Base-by-base conservation (phyloP, 37 sponge, comb jelly and placozoan genomes). In the Spongilla lacustris region DNA sequence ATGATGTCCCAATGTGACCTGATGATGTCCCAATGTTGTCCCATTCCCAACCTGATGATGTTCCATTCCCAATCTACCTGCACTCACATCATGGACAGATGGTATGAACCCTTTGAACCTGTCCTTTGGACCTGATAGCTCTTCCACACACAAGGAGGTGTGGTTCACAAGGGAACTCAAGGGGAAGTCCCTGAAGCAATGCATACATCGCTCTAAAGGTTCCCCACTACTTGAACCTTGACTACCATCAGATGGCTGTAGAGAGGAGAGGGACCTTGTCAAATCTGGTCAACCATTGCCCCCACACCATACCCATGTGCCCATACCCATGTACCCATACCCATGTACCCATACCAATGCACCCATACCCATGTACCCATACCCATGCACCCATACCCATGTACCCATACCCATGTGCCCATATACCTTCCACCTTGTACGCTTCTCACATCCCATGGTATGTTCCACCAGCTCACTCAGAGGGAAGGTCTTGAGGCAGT, bases 161-260 rank as follows among this genome's bases (percentile, higher is more conserved):
- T 92, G 93, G 13, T 29, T 31, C 29, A 92, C 76, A 30, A 92
- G 79, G 30, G 30, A 38, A 49, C 86, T 84, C 36, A 92, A 37
- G 21, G 93, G 93, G 78, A 92, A 92, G 46, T 92, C 93, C 73
- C 67, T 85, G 50, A 92, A 92, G 68, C 93, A 92, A 48, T 85
- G 74, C 83, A 92, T 92, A 33, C 93, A 92, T 24, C 86, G 50
- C 71, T 92, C 93, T 31, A 88, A 29, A 28, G 73, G 73, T 66
- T 92, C 89, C 31, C 81, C 88, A 73, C 73, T 30, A 70, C 31
- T 11, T 34, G 21, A n/a, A n/a, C n/a, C n/a, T 41, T 41, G 41
- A 6, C 41, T 41, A 6, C 41, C 41, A 41, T 6, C 41, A 41
- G 41, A n/a, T n/a, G n/a, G n/a, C n/a, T n/a, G n/a, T n/a, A n/a